Evolutionary conservation across 2,113 vertebrate species (phyloP).

Genomic region (Micronycteris hirsuta): DNA sequence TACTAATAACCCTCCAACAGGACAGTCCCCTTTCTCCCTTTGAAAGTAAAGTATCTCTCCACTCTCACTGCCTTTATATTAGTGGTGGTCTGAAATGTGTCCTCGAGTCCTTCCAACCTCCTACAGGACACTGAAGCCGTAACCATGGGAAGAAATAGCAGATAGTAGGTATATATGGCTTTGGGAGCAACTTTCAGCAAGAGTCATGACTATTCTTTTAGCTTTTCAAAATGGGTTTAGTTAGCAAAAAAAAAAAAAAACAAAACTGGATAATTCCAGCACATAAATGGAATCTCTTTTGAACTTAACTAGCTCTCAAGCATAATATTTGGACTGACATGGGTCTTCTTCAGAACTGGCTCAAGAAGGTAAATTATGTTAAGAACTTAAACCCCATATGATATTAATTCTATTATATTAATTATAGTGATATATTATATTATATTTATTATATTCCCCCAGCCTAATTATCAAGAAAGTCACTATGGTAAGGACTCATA

Average conservation of each 20-base stretch:
- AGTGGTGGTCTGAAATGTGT: neutral
- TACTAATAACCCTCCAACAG: neutral
- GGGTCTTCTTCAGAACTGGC: neutral
- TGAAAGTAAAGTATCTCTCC: neutral
- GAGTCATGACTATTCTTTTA: neutral
- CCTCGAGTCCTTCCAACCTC: neutral
- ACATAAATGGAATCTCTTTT: slow-evolving; percentile 16
- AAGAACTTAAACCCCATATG: neutral
- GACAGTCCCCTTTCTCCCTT: neutral
- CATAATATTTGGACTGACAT: neutral
- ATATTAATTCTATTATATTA: neutral
- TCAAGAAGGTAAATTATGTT: slow-evolving; percentile 31
- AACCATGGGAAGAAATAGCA: slow-evolving; percentile 30
- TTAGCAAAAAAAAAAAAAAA: slow-evolving; percentile 1
- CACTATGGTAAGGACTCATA: neutral
- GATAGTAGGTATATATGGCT: neutral
- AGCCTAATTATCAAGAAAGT: neutral
- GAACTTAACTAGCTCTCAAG: slow-evolving; percentile 22
- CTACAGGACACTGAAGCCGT: neutral
- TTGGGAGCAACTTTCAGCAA: slow-evolving; percentile 4
- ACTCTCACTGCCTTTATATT: neutral
- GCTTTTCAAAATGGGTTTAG: slow-evolving; percentile 31
- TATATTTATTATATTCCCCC: neutral
- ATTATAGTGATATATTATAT: neutral
- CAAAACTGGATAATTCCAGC: neutral